phyloP scores from a whole-genome alignment of 2,888 invertebrate genomes.

The Falcaria lacertinaria region DNA sequence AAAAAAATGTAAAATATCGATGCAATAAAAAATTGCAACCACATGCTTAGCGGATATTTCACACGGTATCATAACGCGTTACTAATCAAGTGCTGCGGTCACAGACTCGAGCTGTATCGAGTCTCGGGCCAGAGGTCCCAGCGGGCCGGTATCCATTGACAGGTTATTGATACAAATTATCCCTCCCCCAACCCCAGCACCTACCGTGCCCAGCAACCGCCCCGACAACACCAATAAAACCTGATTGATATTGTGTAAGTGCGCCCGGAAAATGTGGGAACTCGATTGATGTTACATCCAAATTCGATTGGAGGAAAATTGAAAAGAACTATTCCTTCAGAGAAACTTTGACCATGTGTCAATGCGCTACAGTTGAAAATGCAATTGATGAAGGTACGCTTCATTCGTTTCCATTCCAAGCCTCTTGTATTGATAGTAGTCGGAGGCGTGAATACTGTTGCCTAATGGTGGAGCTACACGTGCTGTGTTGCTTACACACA shows the following conservation, averaged over 20 bases:
- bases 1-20: background rate
- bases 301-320: slow-evolving; percentile 79
- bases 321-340: slow-evolving; percentile 56
- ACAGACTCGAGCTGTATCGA: slow-evolving; percentile 53
- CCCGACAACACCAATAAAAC: slow-evolving; percentile 79
- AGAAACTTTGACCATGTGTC: slow-evolving; percentile 36
- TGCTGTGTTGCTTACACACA: slow-evolving; percentile 19
- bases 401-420: slow-evolving; percentile 39
- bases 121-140: slow-evolving; percentile 62
- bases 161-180: slow-evolving; percentile 80
- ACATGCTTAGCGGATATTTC: slow-evolving; percentile 30
- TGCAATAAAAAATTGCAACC: background rate
- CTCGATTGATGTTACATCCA: slow-evolving; percentile 78
- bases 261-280: slow-evolving; percentile 79
- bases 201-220: slow-evolving; percentile 36
- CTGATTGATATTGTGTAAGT: slow-evolving; percentile 80
- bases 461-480: slow-evolving; percentile 53
- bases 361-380: slow-evolving; percentile 35
- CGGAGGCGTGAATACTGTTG: slow-evolving; percentile 72
- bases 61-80: slow-evolving; percentile 58
- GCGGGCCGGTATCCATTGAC: slow-evolving; percentile 74
- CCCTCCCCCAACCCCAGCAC: slow-evolving; percentile 46
- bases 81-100: slow-evolving; percentile 73
- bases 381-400: slow-evolving; percentile 8
- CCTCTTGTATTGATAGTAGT: slow-evolving; percentile 58